These are phyloP conservation scores for Tiphia femorata DNA, from an alignment of 2,888 invertebrate genomes.

Conservation along the genomic window DNA sequence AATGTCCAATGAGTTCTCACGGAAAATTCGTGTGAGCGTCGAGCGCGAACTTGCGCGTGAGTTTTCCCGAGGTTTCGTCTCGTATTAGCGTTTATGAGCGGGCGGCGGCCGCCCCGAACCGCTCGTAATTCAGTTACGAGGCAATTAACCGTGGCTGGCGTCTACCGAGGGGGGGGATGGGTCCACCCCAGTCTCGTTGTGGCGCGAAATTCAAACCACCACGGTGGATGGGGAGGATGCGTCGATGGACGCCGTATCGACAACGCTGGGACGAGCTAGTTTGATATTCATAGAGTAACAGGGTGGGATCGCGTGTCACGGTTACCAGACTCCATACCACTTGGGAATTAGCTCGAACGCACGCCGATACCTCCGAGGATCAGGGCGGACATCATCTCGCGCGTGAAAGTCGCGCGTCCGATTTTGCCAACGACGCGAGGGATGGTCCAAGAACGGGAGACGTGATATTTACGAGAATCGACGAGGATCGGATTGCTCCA, in stretches of 20 bases:
- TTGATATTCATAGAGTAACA: conserved; percentile 1
- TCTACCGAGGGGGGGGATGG: not conserved
- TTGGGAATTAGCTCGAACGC: not conserved
- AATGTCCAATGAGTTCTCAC: not conserved
- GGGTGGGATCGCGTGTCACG: not conserved
- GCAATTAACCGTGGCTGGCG: not conserved
- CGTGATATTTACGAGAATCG: no score
- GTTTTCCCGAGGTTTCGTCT: not conserved
- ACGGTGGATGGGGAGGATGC: not conserved
- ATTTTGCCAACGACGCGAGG: no score
- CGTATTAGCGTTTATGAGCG: not conserved
- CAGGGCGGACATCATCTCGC: no score
- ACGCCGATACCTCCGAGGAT: no score
- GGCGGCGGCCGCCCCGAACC: not conserved
- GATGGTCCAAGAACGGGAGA: no score
- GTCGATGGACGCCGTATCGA: no score
- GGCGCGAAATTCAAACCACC: not conserved
- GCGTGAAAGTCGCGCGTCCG: no score
- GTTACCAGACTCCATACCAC: not conserved
- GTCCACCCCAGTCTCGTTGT: not conserved
- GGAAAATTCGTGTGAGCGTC: not conserved
- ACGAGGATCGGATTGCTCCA: no score
- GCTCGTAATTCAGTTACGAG: not conserved
- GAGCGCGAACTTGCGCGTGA: not conserved
- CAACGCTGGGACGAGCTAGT: not conserved